Percentiles rank a stretch among this genome's conserved stretches.
These are phyloP conservation scores for Notodonta ziczac DNA, from an alignment of 2,888 invertebrate species.

Conservation along the genomic window DNA sequence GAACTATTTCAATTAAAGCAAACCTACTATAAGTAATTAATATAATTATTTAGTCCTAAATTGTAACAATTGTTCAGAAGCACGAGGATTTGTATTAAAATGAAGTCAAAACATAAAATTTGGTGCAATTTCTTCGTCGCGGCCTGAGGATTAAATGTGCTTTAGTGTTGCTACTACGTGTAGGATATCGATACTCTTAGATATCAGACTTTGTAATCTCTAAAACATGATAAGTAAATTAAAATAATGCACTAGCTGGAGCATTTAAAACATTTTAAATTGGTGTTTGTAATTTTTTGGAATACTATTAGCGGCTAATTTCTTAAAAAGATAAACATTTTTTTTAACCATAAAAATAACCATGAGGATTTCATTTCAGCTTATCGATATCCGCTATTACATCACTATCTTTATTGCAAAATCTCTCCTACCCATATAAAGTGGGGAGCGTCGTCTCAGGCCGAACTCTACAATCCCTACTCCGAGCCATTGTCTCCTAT, in stretches of 20 bases:
- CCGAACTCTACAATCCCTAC: slow-evolving; percentile 59
- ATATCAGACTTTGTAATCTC: no score
- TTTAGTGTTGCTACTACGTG: slow-evolving; percentile 12
- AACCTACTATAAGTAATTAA: not conserved
- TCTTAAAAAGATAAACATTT: no score
- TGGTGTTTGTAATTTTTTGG: no score
- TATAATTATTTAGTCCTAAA: not conserved
- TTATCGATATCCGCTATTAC: slow-evolving; percentile 1
- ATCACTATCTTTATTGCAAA: slow-evolving; percentile 21
- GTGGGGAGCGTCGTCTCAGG: slow-evolving; percentile 21
- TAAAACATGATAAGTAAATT: no score
- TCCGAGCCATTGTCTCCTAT: slow-evolving; percentile 40
- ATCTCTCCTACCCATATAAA: slow-evolving; percentile 17
- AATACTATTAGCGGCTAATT: no score
- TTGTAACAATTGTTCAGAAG: slow-evolving; percentile 8
- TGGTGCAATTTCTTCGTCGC: slow-evolving; percentile 44
- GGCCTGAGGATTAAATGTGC: slow-evolving; percentile 35
- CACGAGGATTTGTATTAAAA: slow-evolving; percentile 15
- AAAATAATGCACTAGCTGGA: no score
- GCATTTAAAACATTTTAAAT: no score
- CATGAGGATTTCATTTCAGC: no score
- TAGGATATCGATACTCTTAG: slow-evolving; percentile 8
- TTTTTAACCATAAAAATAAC: no score
- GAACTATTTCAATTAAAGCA: no score
- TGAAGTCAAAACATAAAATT: slow-evolving; percentile 42